Base-by-base conservation (phyloP, 2,113 vertebrate genomes). In the Numida meleagris region DNA sequence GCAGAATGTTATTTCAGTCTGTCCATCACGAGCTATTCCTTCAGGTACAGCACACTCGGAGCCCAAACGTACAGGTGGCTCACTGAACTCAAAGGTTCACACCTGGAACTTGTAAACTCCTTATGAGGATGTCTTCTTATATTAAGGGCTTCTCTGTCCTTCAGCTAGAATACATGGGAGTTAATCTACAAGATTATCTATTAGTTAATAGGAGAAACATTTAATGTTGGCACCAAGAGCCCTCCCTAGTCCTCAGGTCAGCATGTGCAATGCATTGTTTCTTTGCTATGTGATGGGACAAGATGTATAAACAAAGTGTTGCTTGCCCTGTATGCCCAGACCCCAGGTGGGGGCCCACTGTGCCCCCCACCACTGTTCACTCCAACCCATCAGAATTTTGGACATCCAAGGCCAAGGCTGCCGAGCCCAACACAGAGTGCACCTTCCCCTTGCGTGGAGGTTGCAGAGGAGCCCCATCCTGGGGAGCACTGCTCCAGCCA, bases 201-300 rank as follows among this genome's bases (percentile, higher is more conserved):
- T 50, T 33, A 76, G 17, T 3, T 50, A 34, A 42, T 20, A 13
- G 7, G 48, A 36, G 61, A 40, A 55, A 21, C 3, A 7, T 25
- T 61, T 29, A 59, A 31, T 36, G 48, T 33, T 68, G 31, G 36
- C 1, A 6, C 42, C 31, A 18, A 46, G 63, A 84, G 17, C n/a
- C 23, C 13, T 76, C 72, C 40, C 17, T 78, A 11, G 16, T 66
- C n/a, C 67, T 42, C 12, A 62, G 12, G 50, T 50, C 78, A 51
- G 46, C 29, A 7, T 0, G 0, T 36, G 13, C 40, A 59, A 36
- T 0, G 1, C 74, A 21, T 38, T 63, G 15, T 5, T 2, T n/a
- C 57, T 12, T 31, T 1, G 0, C 57, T 59, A 12, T 3, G 1
- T 53, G 63, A 24, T 25, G 38, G 50, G 59, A 67, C 59, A 42